phyloP scores from a whole-genome alignment of 2,113 vertebrate species.

The Neolamprologus sp. region DNA sequence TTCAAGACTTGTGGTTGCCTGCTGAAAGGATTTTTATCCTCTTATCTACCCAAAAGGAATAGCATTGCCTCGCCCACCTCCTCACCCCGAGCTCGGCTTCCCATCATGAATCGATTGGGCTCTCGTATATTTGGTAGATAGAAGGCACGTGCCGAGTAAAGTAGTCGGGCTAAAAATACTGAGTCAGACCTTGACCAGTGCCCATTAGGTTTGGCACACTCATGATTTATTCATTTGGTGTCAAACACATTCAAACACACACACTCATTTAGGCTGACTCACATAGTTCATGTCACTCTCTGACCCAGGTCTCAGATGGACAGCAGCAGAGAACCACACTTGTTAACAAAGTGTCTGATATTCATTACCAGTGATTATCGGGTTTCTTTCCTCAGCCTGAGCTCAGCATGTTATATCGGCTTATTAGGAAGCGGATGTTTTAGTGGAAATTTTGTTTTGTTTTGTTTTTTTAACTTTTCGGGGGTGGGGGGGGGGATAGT shows the following conservation, averaged over 20 bases:
- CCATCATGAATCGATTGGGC: conserved; percentile 28
- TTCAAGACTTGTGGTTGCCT: conserved; percentile 52
- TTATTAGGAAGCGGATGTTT: conserved; percentile 28
- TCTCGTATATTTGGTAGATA: neutral
- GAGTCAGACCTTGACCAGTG: conserved; percentile 16
- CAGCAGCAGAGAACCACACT: neutral
- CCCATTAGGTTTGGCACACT: conserved; percentile 23
- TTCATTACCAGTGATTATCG: neutral
- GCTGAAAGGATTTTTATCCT: conserved; percentile 35
- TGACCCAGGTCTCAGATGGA: neutral
- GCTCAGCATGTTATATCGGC: neutral
- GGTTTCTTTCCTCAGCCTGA: neutral
- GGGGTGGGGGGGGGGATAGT: neutral
- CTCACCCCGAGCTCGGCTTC: neutral
- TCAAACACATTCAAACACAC: neutral
- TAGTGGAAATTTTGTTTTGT: conserved; percentile 36
- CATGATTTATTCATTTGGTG: conserved; percentile 47
- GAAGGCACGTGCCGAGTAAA: neutral
- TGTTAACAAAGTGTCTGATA: neutral
- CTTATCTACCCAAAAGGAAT: conserved; percentile 9
- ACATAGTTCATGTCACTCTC: neutral
- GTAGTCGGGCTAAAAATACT: conserved; percentile 21
- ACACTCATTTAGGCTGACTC: neutral
- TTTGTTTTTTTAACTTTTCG: neutral
- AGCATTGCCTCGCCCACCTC: neutral